phyloP scores from a whole-genome alignment of 2,888 invertebrate genomes.

The Nomada flava region DNA sequence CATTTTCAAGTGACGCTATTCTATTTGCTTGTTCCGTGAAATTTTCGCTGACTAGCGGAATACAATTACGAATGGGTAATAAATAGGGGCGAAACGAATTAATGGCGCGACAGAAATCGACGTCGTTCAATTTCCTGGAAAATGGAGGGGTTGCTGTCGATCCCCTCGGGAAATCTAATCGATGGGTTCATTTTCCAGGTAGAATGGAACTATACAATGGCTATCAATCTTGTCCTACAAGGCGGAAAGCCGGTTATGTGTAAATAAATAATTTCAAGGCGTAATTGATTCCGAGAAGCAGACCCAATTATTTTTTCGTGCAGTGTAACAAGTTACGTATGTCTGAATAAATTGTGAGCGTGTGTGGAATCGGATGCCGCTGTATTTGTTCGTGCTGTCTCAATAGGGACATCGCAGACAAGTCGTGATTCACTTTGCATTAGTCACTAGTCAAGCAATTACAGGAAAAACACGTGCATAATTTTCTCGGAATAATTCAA shows the following conservation, averaged over 20 bases:
- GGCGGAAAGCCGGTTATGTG: background rate
- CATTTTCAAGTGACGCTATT: background rate
- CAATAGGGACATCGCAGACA: too few relatives aligned
- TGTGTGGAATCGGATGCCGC: too few relatives aligned
- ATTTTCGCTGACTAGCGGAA: too few relatives aligned
- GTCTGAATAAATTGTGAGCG: background rate
- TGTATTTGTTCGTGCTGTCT: too few relatives aligned
- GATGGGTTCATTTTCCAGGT: slow-evolving; percentile 16
- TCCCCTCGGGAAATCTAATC: slow-evolving; percentile 3
- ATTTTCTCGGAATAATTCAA: background rate
- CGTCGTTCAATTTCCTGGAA: slow-evolving; percentile 30
- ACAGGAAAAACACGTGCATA: background rate
- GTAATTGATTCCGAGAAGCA: background rate
- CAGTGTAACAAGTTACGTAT: too few relatives aligned
- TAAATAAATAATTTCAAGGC: slow-evolving; percentile 26
- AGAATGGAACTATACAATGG: slow-evolving; percentile 18
- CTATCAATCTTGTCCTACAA: slow-evolving; percentile 23
- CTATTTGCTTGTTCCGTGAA: background rate
- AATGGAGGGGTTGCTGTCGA: background rate
- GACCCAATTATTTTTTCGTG: too few relatives aligned
- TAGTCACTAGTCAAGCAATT: background rate
- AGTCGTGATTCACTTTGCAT: background rate
- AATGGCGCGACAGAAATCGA: slow-evolving; percentile 26
- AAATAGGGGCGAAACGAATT: slow-evolving; percentile 12
- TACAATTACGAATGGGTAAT: background rate